A percentile compares a stretch with the other conserved stretches of the same genome.
Evolutionary conservation across 2,113 vertebrate genomes (phyloP).

Genomic region (Phasianus colchicus): DNA sequence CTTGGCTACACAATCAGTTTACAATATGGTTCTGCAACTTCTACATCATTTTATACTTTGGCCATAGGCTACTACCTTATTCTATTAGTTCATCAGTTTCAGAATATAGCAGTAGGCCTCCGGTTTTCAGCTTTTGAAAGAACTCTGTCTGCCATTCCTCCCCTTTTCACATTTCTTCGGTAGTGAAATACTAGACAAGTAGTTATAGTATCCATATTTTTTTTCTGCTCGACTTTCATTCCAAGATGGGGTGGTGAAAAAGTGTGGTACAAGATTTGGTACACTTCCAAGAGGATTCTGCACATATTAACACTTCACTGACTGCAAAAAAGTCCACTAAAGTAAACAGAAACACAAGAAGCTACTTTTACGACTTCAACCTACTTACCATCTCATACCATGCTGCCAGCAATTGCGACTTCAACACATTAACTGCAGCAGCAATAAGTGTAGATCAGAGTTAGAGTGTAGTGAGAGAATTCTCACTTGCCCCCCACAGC

Average conservation of each 20-base stretch:
- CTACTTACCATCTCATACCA: rapidly evolving
- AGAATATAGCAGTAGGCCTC: not conserved
- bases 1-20: not conserved
- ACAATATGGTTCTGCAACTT: not conserved
- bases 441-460: not conserved
- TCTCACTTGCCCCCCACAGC: not conserved
- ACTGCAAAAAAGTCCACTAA: not conserved
- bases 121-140: not conserved
- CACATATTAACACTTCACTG: conserved; percentile 21
- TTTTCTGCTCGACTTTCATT: conserved; percentile 25
- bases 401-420: not conserved
- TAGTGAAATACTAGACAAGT: not conserved
- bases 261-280: conserved; percentile 3
- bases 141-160: not conserved
- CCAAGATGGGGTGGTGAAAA: not conserved
- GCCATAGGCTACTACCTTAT: not conserved
- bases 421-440: rapidly evolving
- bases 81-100: not conserved
- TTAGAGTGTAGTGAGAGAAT: not conserved
- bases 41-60: not conserved
- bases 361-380: not conserved
- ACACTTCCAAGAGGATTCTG: not conserved
- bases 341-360: not conserved
- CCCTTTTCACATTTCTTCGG: not conserved
- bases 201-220: not conserved